Base-by-base conservation (phyloP, 2,888 invertebrate species). In the Bibio marci region DNA sequence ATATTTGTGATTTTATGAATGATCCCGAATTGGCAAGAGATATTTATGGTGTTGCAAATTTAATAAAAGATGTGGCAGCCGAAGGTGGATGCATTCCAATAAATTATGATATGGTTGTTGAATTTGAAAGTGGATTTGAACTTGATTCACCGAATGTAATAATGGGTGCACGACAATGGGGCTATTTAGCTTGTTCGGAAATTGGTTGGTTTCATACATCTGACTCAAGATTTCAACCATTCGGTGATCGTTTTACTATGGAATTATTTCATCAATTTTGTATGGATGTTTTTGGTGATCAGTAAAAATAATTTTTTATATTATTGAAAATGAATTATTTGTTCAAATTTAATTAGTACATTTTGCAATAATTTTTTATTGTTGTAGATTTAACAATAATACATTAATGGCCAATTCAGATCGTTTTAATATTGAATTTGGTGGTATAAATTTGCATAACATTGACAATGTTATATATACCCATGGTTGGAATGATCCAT, bases 191-290 rank as follows among this genome's bases (percentile, higher is more conserved):
- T 0, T 85, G 85, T 55, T 73, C 72, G 28, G 81, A 85, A 59
- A 82, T 72, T 58, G 83, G 81, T 38, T 82, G 73, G 63, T 80
- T 69, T 56, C 80, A 80, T 60, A 73, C 76, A 5, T 72, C 79
- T 1, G 67, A 61, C 46, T 64, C 69, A 27, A 39, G 52, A 2
- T 50, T 56, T 1, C 69, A 72, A 35, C 71, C 74, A 1, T 80
- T 79, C 62, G 80, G 85, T 1, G 66, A 67, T 1, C 48, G 54
- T 36, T 57, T 70, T 11, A 64, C 67, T 0, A 38, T 71, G 13
- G 58, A 62, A 33, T 71, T 63, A 52, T 70, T 62, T 18, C 44
- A 46, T 3, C 38, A 50, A 3, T 11, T 54, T 4, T 59, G 58
- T 44, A 27, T 15, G 6, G 56, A 58, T 40, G 25, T 57, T 1